These are phyloP conservation scores for Gallinago stenura DNA, from an alignment of 2,797 vertebrate species.

Conservation along the genomic window DNA sequence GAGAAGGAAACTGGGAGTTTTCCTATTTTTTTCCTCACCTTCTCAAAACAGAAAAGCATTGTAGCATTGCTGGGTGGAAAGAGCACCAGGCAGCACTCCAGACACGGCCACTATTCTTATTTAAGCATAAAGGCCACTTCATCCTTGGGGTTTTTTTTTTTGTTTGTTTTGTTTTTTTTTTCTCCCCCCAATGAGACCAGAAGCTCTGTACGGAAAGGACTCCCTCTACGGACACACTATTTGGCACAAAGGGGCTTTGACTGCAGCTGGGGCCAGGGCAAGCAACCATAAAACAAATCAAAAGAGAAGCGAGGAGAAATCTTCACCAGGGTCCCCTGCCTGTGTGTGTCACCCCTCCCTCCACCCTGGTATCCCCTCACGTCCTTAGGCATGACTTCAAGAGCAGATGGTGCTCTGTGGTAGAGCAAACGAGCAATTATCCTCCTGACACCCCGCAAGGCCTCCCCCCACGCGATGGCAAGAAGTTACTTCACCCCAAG, in stretches of 20 bases:
- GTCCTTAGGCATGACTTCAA: conserved; percentile 49
- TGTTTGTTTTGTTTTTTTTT: not conserved
- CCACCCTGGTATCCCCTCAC: not conserved
- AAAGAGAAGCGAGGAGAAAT: not conserved
- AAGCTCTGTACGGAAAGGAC: not conserved
- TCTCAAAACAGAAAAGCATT: conserved; percentile 7
- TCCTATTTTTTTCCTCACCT: not conserved
- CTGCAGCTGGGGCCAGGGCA: not conserved
- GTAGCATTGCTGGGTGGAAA: not conserved
- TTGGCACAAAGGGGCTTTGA: conserved; percentile 14
- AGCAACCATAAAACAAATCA: conserved; percentile 19
- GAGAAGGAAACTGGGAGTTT: not conserved
- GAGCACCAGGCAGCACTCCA: not conserved
- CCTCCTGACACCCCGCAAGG: conserved; percentile 70
- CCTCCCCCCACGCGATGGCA: conserved; percentile 57
- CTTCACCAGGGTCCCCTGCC: not conserved
- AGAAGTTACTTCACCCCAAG: conserved; percentile 77
- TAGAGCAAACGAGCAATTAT: conserved; percentile 67
- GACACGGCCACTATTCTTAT: not conserved
- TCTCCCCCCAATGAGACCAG: not conserved
- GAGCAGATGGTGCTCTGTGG: conserved; percentile 73
- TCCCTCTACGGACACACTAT: not conserved
- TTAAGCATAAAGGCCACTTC: conserved; percentile 19
- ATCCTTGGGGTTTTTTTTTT: not conserved
- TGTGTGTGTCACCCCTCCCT: not conserved